phyloP scores from a whole-genome alignment of 2,113 vertebrate species.

The Ia io region DNA sequence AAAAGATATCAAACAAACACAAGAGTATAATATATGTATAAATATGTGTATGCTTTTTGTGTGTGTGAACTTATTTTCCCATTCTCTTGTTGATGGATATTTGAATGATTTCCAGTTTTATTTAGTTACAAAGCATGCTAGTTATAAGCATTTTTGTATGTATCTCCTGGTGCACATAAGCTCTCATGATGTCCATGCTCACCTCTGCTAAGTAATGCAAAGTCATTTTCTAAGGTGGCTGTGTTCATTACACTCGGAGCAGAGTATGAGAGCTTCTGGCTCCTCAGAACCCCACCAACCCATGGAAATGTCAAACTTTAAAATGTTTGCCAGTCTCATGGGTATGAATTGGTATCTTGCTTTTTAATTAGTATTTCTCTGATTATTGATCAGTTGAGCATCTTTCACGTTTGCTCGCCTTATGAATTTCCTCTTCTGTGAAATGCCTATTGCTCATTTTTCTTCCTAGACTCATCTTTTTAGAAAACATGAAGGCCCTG shows the following conservation, averaged over 20 bases:
- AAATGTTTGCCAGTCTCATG: background rate
- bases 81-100: background rate
- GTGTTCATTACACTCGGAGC: background rate
- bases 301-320: background rate
- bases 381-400: background rate
- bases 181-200: background rate
- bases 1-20: background rate
- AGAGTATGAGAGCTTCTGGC: background rate
- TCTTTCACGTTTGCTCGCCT: background rate
- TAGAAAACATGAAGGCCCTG: background rate
- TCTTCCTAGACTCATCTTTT: background rate
- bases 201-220: background rate
- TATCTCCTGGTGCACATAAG: background rate
- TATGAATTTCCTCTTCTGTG: too few species aligned
- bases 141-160: background rate
- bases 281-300: background rate
- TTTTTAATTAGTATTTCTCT: background rate
- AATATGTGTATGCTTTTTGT: background rate
- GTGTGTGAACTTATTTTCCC: background rate
- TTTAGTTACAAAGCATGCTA: background rate
- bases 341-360: background rate
- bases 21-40: background rate
- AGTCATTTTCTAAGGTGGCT: too few species aligned
- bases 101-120: too few species aligned
- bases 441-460: background rate